Conservation (phyloP, 2,888 invertebrate species). For the Incurvaria masculella region DNA sequence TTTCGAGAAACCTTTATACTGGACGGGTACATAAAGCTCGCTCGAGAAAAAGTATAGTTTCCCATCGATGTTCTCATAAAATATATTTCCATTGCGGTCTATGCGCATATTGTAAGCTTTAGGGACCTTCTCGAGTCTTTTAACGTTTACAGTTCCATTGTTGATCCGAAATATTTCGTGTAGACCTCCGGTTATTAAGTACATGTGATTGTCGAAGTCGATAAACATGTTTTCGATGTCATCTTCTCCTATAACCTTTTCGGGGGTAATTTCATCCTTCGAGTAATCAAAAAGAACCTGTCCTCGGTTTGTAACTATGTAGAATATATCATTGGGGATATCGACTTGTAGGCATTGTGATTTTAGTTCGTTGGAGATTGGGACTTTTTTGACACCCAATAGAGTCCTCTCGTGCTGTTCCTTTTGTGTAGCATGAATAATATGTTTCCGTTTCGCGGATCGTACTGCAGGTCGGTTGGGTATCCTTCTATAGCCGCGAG, state of each 20-base stretch:
- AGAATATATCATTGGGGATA: conserved; percentile 27
- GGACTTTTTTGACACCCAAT: conserved; percentile 39
- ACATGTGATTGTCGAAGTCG: conserved; percentile 39
- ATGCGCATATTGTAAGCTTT: conserved; percentile 43
- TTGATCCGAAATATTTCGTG: conserved; percentile 41
- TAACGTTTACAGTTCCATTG: conserved; percentile 42
- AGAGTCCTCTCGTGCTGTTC: conserved; percentile 45
- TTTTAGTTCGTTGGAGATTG: conserved; percentile 34
- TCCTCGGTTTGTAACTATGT: conserved; percentile 46
- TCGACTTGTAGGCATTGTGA: conserved; percentile 45
- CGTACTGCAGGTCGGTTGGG: conserved; percentile 38
- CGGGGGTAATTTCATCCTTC: conserved; percentile 34
- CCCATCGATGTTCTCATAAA: conserved; percentile 44
- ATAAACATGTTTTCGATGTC: conserved; percentile 42
- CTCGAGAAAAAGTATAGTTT: conserved; percentile 38
- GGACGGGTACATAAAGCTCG: conserved; percentile 40
- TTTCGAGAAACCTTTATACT: conserved; percentile 44
- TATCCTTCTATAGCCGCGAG: conserved; percentile 44
- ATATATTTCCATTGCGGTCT: conserved; percentile 37
- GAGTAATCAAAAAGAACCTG: conserved; percentile 37
- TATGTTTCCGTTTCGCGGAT: conserved; percentile 38
- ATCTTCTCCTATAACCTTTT: conserved; percentile 45
- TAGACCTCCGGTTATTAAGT: conserved; percentile 36
- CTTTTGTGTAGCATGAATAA: conserved; percentile 44
- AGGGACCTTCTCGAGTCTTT: conserved; percentile 38